Base-by-base conservation (phyloP, 2,797 vertebrate species). In the Potorous gilbertii region DNA sequence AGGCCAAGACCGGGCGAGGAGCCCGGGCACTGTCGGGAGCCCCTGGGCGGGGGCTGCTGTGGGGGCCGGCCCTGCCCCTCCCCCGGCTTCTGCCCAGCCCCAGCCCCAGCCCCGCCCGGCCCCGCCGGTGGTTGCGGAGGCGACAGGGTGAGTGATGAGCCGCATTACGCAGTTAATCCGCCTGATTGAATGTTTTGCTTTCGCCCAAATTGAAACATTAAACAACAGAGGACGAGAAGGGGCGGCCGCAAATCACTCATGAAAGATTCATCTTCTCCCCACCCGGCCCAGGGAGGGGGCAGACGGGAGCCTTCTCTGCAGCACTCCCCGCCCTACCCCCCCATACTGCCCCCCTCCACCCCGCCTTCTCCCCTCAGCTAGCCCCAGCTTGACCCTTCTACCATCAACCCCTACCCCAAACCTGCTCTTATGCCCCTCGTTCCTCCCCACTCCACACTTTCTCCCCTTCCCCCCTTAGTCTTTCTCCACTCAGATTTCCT, bases 101-200 rank as follows among this genome's bases (percentile, higher is more conserved):
- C 55, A 90, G 93, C 92, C 92, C 96, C 94, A 29, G 81, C 74
- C 89, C 95, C 96, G 97, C 96, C 94, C 97, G 95, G 97, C 92
- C 96, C 96, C 57, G 97, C 95, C 97, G 99, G 97, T 98, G 99
- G 99, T 99, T 99, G 99, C 99, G 98, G 99, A 99, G 99, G 99
- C 97, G 97, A 99, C 99, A 99, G 99, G 99, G 99, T 99, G 99
- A 99, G 99, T 99, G 99, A 99, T 99, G 99, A 99, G 99, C 99
- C 99, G 99, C 99, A 99, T 99, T 99, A 99, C 99, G 99, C 99
- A 99, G 99, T 99, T 99, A 99, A 99, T 99, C 99, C 99, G 99
- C 99, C 99, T 99, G 99, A 99, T 99, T 99, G 99, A 99, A 99
- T 99, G 99, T 99, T 99, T 98, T 99, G 99, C 99, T 99, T 99